These are phyloP conservation scores for Cepphus grylle DNA, from an alignment of 2,113 vertebrate genomes.

Conservation along the genomic window DNA sequence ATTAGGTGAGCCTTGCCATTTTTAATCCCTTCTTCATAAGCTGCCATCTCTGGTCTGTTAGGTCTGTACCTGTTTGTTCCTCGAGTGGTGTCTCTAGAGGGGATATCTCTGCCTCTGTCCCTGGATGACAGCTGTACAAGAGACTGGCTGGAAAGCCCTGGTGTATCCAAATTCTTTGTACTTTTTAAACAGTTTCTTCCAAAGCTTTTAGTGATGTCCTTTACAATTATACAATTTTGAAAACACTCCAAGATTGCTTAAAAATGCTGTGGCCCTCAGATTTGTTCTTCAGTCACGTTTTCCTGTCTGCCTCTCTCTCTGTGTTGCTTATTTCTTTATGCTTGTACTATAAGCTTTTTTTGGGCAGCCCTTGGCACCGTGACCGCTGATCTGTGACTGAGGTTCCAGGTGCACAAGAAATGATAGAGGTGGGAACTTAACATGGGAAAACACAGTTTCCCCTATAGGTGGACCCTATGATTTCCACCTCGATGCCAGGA, in stretches of 20 bases:
- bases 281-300: background rate
- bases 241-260: background rate
- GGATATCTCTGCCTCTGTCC: background rate
- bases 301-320: background rate
- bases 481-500: background rate
- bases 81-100: background rate
- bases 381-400: background rate
- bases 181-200: background rate
- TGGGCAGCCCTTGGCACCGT: background rate
- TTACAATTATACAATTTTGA: background rate
- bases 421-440: background rate
- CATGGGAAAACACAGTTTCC: background rate
- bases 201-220: background rate
- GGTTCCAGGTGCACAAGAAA: background rate
- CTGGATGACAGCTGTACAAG: background rate
- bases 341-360: background rate
- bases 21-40: background rate
- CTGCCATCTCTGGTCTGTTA: background rate
- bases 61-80: background rate
- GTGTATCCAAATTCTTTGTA: background rate
- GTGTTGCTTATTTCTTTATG: background rate
- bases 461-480: background rate
- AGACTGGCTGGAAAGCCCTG: background rate
- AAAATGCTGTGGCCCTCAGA: background rate
- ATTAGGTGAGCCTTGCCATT: background rate